These are phyloP conservation scores for Megaustenia siamemsis DNA, from an alignment of 2,888 invertebrate genomes.

Conservation along the genomic window DNA sequence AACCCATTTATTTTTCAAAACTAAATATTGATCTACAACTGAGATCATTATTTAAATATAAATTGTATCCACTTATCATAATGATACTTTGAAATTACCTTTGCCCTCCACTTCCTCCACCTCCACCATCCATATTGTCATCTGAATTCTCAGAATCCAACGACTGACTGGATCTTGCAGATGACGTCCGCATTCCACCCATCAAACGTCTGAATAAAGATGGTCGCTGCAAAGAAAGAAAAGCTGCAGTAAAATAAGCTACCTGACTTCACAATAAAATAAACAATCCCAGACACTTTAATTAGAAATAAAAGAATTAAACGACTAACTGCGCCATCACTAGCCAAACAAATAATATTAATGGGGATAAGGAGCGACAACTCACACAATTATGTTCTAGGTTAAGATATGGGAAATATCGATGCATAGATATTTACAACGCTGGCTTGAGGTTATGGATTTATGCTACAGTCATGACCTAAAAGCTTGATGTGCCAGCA, in stretches of 20 bases:
- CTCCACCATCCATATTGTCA: constrained; percentile 66
- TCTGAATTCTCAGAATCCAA: constrained; percentile 76
- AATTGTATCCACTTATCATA: too few species aligned
- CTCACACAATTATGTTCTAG: too few species aligned
- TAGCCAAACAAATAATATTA: too few species aligned
- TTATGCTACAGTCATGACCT: too few species aligned
- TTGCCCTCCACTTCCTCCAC: constrained; percentile 52
- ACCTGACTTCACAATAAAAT: not conserved
- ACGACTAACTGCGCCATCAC: too few species aligned
- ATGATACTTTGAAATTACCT: constrained; percentile 38
- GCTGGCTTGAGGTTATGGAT: not conserved
- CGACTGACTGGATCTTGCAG: constrained; percentile 77
- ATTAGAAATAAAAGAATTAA: too few species aligned
- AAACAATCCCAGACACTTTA: not conserved
- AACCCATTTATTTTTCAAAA: too few species aligned
- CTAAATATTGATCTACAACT: too few species aligned
- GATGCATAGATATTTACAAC: constrained; percentile 16
- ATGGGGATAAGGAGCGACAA: too few species aligned
- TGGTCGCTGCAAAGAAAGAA: constrained; percentile 87
- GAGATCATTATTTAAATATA: too few species aligned
- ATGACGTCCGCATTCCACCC: constrained; percentile 81
- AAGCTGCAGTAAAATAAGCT: not conserved
- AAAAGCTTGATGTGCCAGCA: too few species aligned
- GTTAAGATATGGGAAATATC: constrained; percentile 6
- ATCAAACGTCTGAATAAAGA: constrained; percentile 86